phyloP scores from a whole-genome alignment of 2,113 vertebrate genomes.

The Psephotus haematonotus region DNA sequence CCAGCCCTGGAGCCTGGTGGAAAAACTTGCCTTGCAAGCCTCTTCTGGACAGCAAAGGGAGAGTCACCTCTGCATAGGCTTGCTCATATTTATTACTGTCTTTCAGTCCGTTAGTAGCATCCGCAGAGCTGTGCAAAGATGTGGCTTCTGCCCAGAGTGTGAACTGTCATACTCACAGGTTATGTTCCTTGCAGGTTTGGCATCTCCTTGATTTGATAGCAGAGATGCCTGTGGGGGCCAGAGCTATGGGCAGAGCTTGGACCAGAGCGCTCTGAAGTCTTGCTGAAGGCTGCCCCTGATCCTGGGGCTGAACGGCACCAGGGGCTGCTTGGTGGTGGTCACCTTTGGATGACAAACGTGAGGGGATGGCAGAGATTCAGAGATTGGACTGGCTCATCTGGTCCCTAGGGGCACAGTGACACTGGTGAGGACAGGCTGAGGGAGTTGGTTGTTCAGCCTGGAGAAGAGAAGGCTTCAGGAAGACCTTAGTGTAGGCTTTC shows the following conservation, averaged over 20 bases:
- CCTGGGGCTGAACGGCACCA: not conserved
- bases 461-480: not conserved
- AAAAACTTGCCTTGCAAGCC: not conserved
- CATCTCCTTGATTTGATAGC: not conserved
- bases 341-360: not conserved
- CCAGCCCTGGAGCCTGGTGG: not conserved
- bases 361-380: not conserved
- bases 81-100: rapidly evolving
- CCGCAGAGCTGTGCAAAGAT: not conserved
- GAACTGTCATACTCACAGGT: not conserved
- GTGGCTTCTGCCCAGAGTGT: not conserved
- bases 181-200: not conserved
- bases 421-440: not conserved
- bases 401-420: not conserved
- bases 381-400: not conserved
- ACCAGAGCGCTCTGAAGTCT: not conserved
- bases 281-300: not conserved
- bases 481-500: not conserved
- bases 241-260: not conserved
- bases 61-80: not conserved
- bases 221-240: not conserved
- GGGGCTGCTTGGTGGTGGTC: not conserved
- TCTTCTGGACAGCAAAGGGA: not conserved
- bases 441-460: not conserved
- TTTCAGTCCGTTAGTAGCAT: not conserved